Conservation (phyloP, 2,797 vertebrate genomes). For the Chiloscyllium punctatum region DNA sequence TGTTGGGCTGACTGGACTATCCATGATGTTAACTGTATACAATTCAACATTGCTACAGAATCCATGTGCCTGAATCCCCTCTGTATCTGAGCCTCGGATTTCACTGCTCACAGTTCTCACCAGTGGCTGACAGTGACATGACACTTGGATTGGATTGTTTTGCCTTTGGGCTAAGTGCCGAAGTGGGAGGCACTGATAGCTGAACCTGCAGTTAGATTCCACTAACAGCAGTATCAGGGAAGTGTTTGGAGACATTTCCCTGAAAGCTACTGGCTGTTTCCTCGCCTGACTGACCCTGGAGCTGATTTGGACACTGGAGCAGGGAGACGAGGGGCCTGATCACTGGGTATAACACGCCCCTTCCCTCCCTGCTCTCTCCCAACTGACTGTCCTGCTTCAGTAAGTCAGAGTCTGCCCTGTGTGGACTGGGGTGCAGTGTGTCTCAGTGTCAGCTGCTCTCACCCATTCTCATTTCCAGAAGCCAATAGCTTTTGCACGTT, state of each 20-base stretch:
- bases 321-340: background rate
- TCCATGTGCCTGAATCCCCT: background rate
- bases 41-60: background rate
- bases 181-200: background rate
- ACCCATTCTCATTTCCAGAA: conserved; percentile 48
- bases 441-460: conserved; percentile 50
- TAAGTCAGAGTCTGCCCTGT: conserved; percentile 44
- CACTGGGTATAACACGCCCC: background rate
- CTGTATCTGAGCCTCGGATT: background rate
- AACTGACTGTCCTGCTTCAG: conserved; percentile 45
- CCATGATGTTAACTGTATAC: background rate
- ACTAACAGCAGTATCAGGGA: background rate
- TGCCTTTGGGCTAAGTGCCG: background rate
- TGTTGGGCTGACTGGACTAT: background rate
- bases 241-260: background rate
- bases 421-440: conserved; percentile 43
- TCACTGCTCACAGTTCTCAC: too few relatives aligned
- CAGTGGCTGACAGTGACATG: background rate
- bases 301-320: background rate
- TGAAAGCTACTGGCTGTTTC: background rate
- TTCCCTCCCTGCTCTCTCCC: background rate
- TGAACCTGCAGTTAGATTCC: background rate
- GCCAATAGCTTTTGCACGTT: conserved; percentile 45
- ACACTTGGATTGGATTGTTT: background rate
- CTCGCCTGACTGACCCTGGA: background rate